These are phyloP conservation scores for Apotomis betuletana DNA, from an alignment of 2,888 invertebrate genomes.

Conservation along the genomic window DNA sequence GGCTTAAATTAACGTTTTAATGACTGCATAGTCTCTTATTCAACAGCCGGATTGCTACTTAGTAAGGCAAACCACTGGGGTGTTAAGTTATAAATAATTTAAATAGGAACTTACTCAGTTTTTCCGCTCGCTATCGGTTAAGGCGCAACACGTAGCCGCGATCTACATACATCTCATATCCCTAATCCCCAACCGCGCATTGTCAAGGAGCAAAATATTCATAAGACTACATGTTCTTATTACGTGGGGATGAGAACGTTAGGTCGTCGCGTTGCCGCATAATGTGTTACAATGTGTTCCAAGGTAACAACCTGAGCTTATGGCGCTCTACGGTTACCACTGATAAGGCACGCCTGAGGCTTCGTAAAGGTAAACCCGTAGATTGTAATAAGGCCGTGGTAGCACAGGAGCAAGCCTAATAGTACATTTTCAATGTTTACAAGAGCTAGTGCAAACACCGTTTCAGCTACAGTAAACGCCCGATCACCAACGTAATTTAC, in stretches of 20 bases:
- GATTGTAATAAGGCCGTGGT: slow-evolving; percentile 74
- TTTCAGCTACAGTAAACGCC: slow-evolving; percentile 18
- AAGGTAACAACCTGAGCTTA: slow-evolving; percentile 80
- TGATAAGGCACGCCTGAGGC: slow-evolving; percentile 79
- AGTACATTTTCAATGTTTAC: slow-evolving; percentile 62
- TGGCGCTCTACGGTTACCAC: slow-evolving; percentile 69
- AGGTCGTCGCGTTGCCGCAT: slow-evolving; percentile 71
- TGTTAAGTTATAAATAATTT: slow-evolving; percentile 14
- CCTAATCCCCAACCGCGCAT: slow-evolving; percentile 62
- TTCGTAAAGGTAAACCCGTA: slow-evolving; percentile 69
- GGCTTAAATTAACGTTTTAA: too few species aligned
- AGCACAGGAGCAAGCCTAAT: slow-evolving; percentile 51
- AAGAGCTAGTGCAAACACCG: slow-evolving; percentile 47
- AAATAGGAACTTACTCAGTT: slow-evolving; percentile 41
- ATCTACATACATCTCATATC: slow-evolving; percentile 46
- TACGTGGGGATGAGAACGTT: slow-evolving; percentile 67
- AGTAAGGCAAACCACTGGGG: not conserved
- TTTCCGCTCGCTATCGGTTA: slow-evolving; percentile 46
- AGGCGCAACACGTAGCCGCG: slow-evolving; percentile 25
- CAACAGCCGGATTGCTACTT: too few species aligned
- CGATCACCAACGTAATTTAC: slow-evolving; percentile 6
- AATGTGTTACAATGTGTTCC: slow-evolving; percentile 79
- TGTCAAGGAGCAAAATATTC: slow-evolving; percentile 70
- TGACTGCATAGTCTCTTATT: too few species aligned
- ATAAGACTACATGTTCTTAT: slow-evolving; percentile 74